Evolutionary conservation across 2,888 invertebrate genomes (phyloP).

Genomic region (Resseliella maxima): DNA sequence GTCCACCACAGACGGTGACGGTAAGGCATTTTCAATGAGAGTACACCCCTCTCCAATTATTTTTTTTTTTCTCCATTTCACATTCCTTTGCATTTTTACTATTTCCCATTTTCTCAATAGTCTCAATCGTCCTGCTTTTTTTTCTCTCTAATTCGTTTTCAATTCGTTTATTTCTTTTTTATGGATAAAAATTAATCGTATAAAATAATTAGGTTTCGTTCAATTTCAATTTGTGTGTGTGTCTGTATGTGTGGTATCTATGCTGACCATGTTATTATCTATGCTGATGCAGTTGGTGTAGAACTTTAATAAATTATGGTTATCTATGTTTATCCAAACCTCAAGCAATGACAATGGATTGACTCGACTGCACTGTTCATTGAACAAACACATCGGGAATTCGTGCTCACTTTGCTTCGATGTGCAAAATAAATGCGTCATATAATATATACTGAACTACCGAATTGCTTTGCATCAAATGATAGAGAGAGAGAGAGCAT

Average conservation of each 20-base stretch:
- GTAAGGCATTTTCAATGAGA: no score
- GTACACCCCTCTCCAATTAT: no score
- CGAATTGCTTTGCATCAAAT: background rate
- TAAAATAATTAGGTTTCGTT: slow-evolving; percentile 49
- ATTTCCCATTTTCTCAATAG: no score
- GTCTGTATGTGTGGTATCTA: no score
- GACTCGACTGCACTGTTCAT: background rate
- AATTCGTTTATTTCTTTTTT: background rate
- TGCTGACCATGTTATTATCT: slow-evolving; percentile 31
- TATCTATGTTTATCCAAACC: slow-evolving; percentile 51
- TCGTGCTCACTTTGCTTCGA: background rate
- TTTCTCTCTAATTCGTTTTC: background rate
- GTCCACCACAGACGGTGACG: no score
- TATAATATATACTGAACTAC: background rate
- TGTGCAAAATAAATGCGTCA: slow-evolving; percentile 20
- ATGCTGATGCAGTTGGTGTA: background rate
- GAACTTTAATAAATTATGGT: slow-evolving; percentile 42
- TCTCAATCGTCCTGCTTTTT: background rate
- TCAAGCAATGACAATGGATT: slow-evolving; percentile 41
- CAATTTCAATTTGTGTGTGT: slow-evolving; percentile 30
- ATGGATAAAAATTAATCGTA: background rate
- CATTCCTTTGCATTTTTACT: background rate
- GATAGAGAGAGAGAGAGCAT: background rate
- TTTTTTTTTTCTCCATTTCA: no score
- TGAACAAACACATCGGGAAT: background rate